Evolutionary conservation across 1,140 invertebrate genomes (phyloP), one percentile per base, ranked within the genome.

Genomic region (Arctopsyche grandis): DNA sequence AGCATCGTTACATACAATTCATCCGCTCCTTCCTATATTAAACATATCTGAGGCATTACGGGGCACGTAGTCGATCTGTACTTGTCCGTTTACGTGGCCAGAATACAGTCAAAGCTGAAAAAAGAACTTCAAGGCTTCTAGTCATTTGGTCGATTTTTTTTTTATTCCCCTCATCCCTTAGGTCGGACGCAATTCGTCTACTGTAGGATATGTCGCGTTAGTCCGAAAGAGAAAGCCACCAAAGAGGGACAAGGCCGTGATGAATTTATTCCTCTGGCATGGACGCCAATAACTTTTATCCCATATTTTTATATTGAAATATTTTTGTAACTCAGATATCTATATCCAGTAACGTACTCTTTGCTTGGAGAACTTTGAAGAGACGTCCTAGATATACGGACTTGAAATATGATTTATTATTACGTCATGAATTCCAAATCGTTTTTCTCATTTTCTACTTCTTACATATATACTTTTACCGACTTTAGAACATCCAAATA

Each of bases 21-120:
- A 63, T 76, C 74, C 26, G 29, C 56, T 76, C 48, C 43, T 76
- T 56, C 56, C 48, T 63, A 63, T 48, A 76, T 76, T 63, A 56
- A 74, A 74, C 52, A 76, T 52, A 76, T 48, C 74, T 76, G 24
- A 43, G 74, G 29, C 48, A 76, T 76, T 76, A 38, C 24, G 56
- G 74, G 58, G 24, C 74, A 76, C 74, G 74, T 76, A 76, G 74
- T 29, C 74, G 74, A 76, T 76, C 74, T 76, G 74, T 76, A 76
- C 74, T 76, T 76, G 74, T 76, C 74, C 44, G 69, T 48, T 48
- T 48, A 46, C 69, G 69, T 71, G 44, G 69, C 38, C 38, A 14
- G 69, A 66, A 66, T 66, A 66, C 9, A 66, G 63, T 66, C 63
- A 66, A 66, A 66, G 10, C 24, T 22, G 63, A 66, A 66, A 66